Percentiles rank a stretch among this genome's conserved stretches.
These are phyloP conservation scores for Chalcosyrphus nemorum DNA, from an alignment of 2,888 invertebrate genomes.

Conservation along the genomic window DNA sequence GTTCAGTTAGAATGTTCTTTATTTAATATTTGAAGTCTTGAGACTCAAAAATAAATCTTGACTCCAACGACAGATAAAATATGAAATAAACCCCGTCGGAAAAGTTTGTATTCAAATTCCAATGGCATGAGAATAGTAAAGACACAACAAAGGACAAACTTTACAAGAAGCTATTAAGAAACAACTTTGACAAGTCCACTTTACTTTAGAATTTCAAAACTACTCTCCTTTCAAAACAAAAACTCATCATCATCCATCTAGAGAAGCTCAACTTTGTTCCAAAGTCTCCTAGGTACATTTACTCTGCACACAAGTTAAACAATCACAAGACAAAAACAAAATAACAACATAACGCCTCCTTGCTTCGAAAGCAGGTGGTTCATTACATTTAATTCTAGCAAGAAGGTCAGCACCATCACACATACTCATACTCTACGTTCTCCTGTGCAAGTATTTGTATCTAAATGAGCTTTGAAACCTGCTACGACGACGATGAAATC, in stretches of 20 bases:
- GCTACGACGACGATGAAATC: background rate
- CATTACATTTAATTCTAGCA: conserved; percentile 41
- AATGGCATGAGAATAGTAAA: background rate
- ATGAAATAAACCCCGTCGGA: background rate
- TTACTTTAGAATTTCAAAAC: background rate
- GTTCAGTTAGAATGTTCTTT: too few relatives aligned
- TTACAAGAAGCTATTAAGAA: background rate
- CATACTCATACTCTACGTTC: background rate
- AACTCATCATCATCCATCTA: background rate
- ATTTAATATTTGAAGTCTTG: too few relatives aligned
- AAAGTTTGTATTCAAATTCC: too few relatives aligned
- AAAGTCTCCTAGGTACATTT: background rate
- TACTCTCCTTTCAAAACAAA: background rate
- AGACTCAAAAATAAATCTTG: too few relatives aligned
- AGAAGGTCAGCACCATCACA: conserved; percentile 52
- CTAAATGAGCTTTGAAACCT: conserved; percentile 8
- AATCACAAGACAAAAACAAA: conserved; percentile 18
- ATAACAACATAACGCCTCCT: conserved; percentile 33
- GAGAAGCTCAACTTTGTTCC: background rate
- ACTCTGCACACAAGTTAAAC: background rate
- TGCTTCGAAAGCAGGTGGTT: conserved; percentile 50
- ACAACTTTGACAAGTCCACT: background rate
- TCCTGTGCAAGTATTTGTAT: conserved; percentile 26
- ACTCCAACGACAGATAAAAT: too few relatives aligned
- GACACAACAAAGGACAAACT: background rate